A percentile compares a stretch with the other conserved stretches of the same genome.
These are phyloP conservation scores for Megastigmus dorsalis DNA, from an alignment of 2,888 invertebrate species.

Conservation along the genomic window DNA sequence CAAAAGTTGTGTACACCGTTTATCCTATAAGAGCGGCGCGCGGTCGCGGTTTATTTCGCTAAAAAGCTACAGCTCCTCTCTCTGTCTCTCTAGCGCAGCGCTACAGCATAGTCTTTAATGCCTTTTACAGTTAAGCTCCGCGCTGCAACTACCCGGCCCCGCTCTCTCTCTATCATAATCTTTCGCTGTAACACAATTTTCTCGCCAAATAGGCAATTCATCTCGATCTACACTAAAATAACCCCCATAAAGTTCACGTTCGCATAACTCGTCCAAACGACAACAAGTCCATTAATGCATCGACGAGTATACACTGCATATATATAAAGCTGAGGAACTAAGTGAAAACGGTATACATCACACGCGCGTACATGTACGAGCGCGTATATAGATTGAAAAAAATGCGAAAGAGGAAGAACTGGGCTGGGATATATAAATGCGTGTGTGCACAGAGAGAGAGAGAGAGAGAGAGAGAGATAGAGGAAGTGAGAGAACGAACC, in stretches of 20 bases:
- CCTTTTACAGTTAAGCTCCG: slow-evolving; percentile 27
- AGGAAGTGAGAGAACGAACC: not conserved
- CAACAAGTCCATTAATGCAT: not conserved
- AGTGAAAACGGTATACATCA: not conserved
- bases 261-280: too few relatives aligned
- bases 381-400: not conserved
- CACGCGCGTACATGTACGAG: not conserved
- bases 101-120: slow-evolving; percentile 19
- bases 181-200: slow-evolving; percentile 13
- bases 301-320: not conserved
- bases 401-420: not conserved
- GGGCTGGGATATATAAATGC: not conserved
- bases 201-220: slow-evolving; percentile 2
- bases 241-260: slow-evolving; percentile 4
- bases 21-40: too few relatives aligned
- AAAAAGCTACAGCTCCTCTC: not conserved
- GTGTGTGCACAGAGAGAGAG: too few relatives aligned
- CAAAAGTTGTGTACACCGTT: not conserved
- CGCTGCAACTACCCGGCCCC: too few relatives aligned
- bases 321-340: too few relatives aligned
- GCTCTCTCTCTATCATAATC: too few relatives aligned
- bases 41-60: not conserved
- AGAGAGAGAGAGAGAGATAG: too few relatives aligned
- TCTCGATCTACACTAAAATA: not conserved
- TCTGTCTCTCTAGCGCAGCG: too few relatives aligned